Evolutionary conservation across 2,113 vertebrate species (phyloP).

Genomic region (Phalacrocorax aristotelis): DNA sequence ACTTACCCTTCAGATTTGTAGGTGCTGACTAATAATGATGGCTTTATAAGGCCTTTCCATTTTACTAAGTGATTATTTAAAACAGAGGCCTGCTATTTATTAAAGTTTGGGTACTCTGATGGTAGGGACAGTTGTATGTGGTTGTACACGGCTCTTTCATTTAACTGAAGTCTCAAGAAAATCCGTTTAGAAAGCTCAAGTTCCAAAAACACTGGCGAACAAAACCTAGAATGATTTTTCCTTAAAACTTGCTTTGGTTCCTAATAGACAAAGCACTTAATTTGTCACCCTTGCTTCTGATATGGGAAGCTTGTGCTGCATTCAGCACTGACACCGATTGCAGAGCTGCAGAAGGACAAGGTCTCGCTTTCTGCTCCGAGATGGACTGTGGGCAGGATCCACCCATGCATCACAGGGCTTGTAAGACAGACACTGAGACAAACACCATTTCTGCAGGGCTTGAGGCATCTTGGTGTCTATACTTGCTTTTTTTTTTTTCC

Average conservation of each 20-base stretch:
- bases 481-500: neutral
- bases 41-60: conserved; percentile 10
- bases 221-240: neutral
- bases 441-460: neutral
- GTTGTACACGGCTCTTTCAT: neutral
- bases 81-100: neutral
- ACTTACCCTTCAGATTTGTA: neutral
- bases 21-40: neutral
- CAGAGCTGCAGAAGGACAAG: neutral
- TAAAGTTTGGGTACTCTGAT: neutral
- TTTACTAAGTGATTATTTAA: neutral
- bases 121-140: neutral
- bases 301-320: neutral
- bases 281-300: neutral
- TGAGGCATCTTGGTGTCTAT: neutral
- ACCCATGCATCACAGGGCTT: accelerated
- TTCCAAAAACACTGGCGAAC: accelerated
- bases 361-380: neutral
- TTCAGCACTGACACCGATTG: neutral
- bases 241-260: neutral
- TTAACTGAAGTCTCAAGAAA: neutral
- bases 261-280: neutral
- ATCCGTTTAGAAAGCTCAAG: neutral
- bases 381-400: neutral
- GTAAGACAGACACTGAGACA: neutral